Evolutionary conservation across 1,140 invertebrate species (phyloP).

Genomic region (Temnothorax curvispinosus): DNA sequence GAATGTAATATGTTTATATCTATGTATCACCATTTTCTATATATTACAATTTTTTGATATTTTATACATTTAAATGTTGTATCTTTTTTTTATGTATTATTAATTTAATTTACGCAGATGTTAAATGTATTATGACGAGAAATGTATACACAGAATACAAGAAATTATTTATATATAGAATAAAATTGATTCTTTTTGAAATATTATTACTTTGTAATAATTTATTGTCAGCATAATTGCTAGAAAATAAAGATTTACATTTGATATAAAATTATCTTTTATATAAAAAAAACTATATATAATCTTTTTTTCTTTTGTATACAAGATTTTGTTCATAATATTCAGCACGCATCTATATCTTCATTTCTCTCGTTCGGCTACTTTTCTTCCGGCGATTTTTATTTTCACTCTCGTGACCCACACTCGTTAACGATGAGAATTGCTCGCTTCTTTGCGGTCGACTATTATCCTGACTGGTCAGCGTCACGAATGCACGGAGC

Average conservation of each 20-base stretch:
- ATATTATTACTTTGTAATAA: not conserved
- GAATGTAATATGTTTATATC: not conserved
- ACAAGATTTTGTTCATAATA: not conserved
- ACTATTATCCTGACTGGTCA: constrained; percentile 38
- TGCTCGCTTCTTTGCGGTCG: constrained; percentile 27
- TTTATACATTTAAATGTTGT: not conserved
- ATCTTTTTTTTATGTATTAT: not conserved
- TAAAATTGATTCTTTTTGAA: not conserved
- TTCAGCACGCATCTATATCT: not conserved
- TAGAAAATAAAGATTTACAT: not conserved
- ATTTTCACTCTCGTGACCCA: constrained; percentile 55
- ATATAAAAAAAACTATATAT: not conserved
- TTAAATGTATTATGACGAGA: not conserved
- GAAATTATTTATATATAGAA: not conserved
- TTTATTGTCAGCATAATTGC: not conserved
- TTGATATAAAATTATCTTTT: not conserved
- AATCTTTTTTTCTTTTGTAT: not conserved
- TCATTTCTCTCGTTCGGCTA: constrained; percentile 15
- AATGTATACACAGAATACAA: not conserved
- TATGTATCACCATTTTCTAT: not conserved
- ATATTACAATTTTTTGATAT: not conserved
- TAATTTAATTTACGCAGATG: not conserved
- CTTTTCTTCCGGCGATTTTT: constrained; percentile 56
- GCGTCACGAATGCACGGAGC: not conserved
- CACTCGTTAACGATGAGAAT: constrained; percentile 61